Evolutionary conservation across 2,797 vertebrate genomes (phyloP).

Genomic region (Phyllotis vaccarum): DNA sequence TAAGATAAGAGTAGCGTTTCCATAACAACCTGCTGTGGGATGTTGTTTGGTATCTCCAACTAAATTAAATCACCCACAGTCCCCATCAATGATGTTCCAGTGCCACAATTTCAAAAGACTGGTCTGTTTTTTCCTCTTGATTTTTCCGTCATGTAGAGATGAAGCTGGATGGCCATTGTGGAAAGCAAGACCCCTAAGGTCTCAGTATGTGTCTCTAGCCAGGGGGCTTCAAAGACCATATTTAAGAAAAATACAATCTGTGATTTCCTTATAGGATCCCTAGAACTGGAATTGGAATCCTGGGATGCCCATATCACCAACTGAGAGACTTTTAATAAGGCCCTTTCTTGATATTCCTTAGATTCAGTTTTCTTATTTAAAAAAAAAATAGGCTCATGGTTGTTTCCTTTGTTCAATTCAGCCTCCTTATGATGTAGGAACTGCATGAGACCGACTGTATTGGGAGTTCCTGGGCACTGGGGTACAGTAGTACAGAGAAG

Average conservation of each 20-base stretch:
- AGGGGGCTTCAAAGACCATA: not conserved
- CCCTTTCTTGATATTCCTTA: not conserved
- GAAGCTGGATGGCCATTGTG: not conserved
- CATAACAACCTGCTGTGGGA: constrained; percentile 68
- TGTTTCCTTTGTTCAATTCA: not conserved
- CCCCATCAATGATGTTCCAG: constrained; percentile 33
- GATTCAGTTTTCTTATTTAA: not conserved
- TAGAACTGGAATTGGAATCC: not conserved
- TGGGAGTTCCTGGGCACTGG: too few relatives aligned
- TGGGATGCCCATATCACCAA: not conserved
- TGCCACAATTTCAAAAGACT: constrained; percentile 59
- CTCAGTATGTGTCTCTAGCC: not conserved
- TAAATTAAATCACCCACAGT: constrained; percentile 52
- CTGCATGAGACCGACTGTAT: rapidly evolving
- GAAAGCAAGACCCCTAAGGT: not conserved
- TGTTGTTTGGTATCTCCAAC: constrained; percentile 50
- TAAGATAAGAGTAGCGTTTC: constrained; percentile 61
- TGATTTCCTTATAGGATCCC: not conserved
- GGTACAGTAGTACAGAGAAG: not conserved
- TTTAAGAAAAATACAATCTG: not conserved
- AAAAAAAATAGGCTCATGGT: not conserved
- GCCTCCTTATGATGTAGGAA: not conserved
- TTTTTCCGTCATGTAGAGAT: not conserved
- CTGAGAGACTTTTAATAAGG: not conserved
- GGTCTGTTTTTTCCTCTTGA: constrained; percentile 36